phyloP scores from a whole-genome alignment of 2,888 invertebrate genomes.

The Balanococcus diminutus region DNA sequence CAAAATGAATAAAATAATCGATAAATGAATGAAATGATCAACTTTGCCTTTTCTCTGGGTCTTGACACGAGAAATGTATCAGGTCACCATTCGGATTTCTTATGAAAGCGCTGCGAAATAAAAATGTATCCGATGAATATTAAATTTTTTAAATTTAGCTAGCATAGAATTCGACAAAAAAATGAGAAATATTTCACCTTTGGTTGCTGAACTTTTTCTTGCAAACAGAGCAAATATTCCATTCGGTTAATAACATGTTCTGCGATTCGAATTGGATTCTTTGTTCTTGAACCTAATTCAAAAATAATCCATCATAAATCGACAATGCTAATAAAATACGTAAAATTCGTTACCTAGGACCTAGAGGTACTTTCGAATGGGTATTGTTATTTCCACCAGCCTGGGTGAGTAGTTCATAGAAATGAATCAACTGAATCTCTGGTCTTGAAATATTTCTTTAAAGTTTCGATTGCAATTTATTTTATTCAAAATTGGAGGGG shows the following conservation, averaged over 20 bases:
- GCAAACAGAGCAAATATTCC: constrained; percentile 88
- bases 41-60: neutral
- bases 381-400: too few species aligned
- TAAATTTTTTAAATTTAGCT: neutral
- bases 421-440: too few species aligned
- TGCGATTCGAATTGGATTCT: constrained; percentile 81
- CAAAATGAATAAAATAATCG: neutral
- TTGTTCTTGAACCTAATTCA: constrained; percentile 73
- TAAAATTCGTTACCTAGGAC: too few species aligned
- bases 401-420: too few species aligned
- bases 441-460: too few species aligned
- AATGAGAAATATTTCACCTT: constrained; percentile 65
- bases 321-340: neutral
- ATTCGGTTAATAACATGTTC: constrained; percentile 82
- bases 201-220: constrained; percentile 92
- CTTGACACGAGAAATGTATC: constrained; percentile 85
- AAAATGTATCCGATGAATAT: neutral
- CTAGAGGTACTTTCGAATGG: too few species aligned
- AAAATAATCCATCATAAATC: neutral
- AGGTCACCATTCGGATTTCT: constrained; percentile 89
- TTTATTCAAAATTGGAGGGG: too few species aligned
- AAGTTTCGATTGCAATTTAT: too few species aligned
- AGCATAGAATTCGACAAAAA: too few species aligned
- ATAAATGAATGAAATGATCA: neutral
- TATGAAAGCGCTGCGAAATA: constrained; percentile 80